Evolutionary conservation across 2,113 vertebrate genomes (phyloP), one percentile per base, ranked within the genome.

Genomic region (Lates calcarifer): DNA sequence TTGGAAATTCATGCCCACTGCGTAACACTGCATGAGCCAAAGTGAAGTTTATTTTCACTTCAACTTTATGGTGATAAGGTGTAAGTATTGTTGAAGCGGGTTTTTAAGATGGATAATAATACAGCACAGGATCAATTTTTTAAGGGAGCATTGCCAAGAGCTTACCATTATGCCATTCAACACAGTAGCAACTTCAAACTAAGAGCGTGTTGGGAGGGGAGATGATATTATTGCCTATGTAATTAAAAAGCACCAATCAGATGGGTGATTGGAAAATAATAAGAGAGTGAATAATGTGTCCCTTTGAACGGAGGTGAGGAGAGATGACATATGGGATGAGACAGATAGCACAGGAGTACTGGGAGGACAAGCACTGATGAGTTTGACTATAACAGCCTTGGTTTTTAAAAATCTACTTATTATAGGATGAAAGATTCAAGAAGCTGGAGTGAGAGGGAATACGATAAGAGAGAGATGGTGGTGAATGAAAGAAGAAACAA

Each of bases 221-320:
- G 47, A 15, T 18, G 20, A 20, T 45, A 3, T 79, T 28, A 24
- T 45, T 33, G 6, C 47, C 7, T 15, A 0, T 5, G 47, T 37
- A 45, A 51, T 60, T 51, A 51, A 63, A 79, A 56, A 61, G 22
- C 37, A 71, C 26, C 47, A 43, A 53, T 55, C 20, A 26, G 47
- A 55, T 15, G 20, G 15, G 47, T 9, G 22, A 55, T 5, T 63
- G 45, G 11, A 70, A 63, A 64, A 35, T 37, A 35, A 35, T 26
- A 43, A 71, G 6, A 35, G 26, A 67, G n/a, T 58, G 22, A 77
- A 67, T 47, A 69, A 69, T 29, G n/a, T 39, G 53, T 47, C 41
- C 24, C 55, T 66, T 28, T 47, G 39, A 68, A 51, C 20, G 18
- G 14, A 63, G 66, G 56, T 41, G 76, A 79, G 24, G 35, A 71